These are phyloP conservation scores for Eilema griseolum DNA, from an alignment of 2,888 invertebrate genomes.

Conservation along the genomic window DNA sequence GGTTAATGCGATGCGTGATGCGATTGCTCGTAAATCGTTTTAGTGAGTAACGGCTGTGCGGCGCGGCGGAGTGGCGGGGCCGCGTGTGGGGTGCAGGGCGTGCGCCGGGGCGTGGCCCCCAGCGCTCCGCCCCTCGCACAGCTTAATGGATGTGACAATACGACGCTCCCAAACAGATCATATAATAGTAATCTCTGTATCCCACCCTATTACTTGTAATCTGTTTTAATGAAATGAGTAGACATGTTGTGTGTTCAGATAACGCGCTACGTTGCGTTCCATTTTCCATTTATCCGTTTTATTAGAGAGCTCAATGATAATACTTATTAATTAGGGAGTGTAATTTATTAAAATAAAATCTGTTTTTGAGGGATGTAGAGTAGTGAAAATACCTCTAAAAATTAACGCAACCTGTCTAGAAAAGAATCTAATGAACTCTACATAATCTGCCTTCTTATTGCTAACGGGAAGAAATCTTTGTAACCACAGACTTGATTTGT, in stretches of 20 bases:
- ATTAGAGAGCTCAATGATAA: background rate
- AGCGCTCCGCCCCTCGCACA: constrained; percentile 69
- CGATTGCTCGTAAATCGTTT: constrained; percentile 82
- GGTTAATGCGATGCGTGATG: constrained; percentile 75
- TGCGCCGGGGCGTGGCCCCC: constrained; percentile 67
- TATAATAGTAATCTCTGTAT: constrained; percentile 80
- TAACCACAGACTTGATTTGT: background rate
- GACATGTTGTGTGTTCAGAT: constrained; percentile 43
- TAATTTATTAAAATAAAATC: background rate
- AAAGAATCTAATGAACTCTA: background rate
- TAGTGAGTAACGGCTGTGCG: constrained; percentile 65
- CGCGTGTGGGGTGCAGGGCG: constrained; percentile 52
- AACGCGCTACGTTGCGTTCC: constrained; percentile 18
- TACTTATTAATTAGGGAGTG: background rate
- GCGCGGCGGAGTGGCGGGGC: constrained; percentile 57
- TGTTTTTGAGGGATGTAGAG: background rate
- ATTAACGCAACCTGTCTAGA: no score
- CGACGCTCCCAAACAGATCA: constrained; percentile 78
- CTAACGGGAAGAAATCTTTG: background rate
- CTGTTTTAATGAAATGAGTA: constrained; percentile 56
- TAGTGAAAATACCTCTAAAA: background rate
- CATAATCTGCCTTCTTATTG: background rate
- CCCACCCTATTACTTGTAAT: constrained; percentile 72
- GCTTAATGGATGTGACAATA: constrained; percentile 85
- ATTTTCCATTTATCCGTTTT: constrained; percentile 16